A percentile compares a stretch with the other conserved stretches of the same genome.
These are phyloP conservation scores for Acanthosepion pharaonis DNA, from an alignment of 2,888 invertebrate genomes.

Conservation along the genomic window DNA sequence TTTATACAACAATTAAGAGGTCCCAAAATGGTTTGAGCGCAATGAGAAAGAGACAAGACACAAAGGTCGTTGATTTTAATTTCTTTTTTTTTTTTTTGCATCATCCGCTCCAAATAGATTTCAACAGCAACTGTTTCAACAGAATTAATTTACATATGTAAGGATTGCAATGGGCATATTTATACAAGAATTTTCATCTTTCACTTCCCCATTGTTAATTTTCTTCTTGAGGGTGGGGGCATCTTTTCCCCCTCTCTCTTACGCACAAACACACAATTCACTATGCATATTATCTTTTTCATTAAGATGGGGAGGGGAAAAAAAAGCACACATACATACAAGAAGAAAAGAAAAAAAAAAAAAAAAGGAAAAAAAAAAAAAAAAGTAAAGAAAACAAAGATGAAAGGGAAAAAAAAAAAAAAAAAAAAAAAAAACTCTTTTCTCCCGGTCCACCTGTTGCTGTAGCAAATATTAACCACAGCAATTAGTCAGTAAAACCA, in stretches of 20 bases:
- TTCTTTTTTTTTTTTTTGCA: neutral
- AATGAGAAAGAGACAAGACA: conserved; percentile 14
- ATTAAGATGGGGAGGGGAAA: neutral
- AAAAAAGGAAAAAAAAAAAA: neutral
- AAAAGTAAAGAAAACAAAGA: neutral
- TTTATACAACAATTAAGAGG: conserved; percentile 45
- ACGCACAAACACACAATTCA: too few species aligned
- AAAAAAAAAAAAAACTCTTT: neutral
- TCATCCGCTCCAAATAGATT: neutral
- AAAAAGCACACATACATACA: neutral
- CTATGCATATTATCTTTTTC: too few species aligned
- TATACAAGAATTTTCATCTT: conserved; percentile 33
- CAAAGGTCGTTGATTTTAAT: neutral
- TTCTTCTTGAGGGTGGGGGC: too few species aligned
- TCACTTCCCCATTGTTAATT: neutral
- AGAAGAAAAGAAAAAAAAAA: neutral
- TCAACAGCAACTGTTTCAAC: conserved; percentile 35
- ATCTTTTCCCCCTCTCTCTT: too few species aligned
- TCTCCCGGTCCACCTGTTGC: too few species aligned
- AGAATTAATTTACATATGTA: conserved; percentile 37
- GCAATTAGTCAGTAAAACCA: neutral
- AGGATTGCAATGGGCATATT: neutral
- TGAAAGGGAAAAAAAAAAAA: neutral
- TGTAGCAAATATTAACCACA: neutral
- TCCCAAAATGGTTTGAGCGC: conserved; percentile 44